A percentile compares a stretch with the other conserved stretches of the same genome.
phyloP scores from a whole-genome alignment of 2,797 vertebrate genomes.

The Esox lucius region DNA sequence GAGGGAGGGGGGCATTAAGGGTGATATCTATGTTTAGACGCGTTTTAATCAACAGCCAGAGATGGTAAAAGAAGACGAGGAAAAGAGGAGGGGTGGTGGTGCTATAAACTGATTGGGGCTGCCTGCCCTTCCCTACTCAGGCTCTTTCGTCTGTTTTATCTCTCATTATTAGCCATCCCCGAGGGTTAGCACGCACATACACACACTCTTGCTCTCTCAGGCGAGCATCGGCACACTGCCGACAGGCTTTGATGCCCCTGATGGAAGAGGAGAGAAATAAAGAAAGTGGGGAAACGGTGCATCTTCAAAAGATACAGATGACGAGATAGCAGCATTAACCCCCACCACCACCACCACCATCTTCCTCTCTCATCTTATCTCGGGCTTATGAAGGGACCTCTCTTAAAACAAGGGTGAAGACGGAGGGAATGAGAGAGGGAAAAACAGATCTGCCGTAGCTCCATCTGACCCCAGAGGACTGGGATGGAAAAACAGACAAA shows the following conservation, averaged over 20 bases:
- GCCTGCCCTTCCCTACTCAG: conserved; percentile 5
- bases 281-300: conserved; percentile 52
- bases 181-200: conserved; percentile 33
- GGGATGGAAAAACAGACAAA: too few relatives aligned
- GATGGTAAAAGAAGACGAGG: conserved; percentile 22
- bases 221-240: conserved; percentile 8
- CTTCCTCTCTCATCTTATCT: conserved; percentile 57
- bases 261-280: conserved; percentile 47
- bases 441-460: too few relatives aligned
- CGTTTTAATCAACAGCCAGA: conserved; percentile 32
- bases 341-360: conserved; percentile 45
- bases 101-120: conserved; percentile 40
- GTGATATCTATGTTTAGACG: conserved; percentile 47
- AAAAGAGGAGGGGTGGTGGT: neutral
- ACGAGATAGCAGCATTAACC: conserved; percentile 72
- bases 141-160: conserved; percentile 25
- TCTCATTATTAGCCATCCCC: conserved; percentile 52
- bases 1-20: conserved; percentile 21
- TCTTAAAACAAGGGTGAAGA: conserved; percentile 60
- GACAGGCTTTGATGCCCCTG: conserved; percentile 71
- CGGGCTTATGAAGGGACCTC: conserved; percentile 46
- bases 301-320: conserved; percentile 75
- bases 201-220: neutral
- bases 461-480: too few relatives aligned
- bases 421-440: conserved; percentile 12